Evolutionary conservation across 2,888 invertebrate genomes (phyloP), one percentile per base, ranked within the genome.

Genomic region (Cheilosia urbana): DNA sequence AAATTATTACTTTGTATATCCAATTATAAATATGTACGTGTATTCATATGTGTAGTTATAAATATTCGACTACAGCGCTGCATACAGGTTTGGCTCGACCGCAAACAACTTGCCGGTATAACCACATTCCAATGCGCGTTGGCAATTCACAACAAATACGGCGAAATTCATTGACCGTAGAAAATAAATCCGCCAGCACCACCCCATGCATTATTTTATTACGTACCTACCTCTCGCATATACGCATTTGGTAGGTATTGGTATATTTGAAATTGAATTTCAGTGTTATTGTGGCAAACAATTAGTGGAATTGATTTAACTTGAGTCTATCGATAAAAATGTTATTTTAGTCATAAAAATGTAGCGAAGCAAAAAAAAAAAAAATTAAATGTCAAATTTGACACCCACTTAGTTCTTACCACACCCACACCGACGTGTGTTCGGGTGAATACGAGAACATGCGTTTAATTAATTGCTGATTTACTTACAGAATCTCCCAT

Each of bases 101-200:
- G 58, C 58, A 63, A 60, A 69, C 72, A 51, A 49, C 65, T 65
- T 75, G 80, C 80, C 82, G 77, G 78, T 78, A 62, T 68, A 83
- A 72, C 82, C 72, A 37, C 82, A 83, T 83, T 83, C 78, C 78
- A 42, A 68, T 66, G 66, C 55, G 65, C 55, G 65, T 69, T 76
- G 40, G 58, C 66, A 58, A 68, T 51, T 51, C 66, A 68, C 71
- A 53, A 58, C 21, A 17, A 57, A 49, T 42, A 49, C 45, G 55
- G 77, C 66, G 34, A 60, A 47, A 82, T 77, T 77, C 71, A 82
- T 72, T 83, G 82, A 72, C 72, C 78, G 72, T 73, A 57, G 60
- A 71, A 65, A 66, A 51, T 45, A 45, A 57, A 55, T 45, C 19
- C 37, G 51, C 30, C 30, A 69, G 30, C n/a, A 57, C 58, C 69